Evolutionary conservation across 2,797 vertebrate species (phyloP).

Genomic region (Aphelocoma californica): DNA sequence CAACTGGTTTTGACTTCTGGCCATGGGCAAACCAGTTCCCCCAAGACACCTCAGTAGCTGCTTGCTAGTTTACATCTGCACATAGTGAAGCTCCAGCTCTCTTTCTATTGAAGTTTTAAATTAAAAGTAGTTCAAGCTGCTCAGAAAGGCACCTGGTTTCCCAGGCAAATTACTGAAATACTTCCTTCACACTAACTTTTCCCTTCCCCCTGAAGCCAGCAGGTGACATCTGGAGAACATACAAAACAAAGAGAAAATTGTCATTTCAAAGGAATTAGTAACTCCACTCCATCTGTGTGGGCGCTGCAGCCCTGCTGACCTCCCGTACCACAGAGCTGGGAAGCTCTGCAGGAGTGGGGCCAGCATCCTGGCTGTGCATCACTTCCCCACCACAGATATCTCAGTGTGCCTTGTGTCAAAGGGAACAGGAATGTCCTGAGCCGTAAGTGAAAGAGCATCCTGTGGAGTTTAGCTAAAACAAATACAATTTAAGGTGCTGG

Average conservation of each 20-base stretch:
- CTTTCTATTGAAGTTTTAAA: background rate
- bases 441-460: background rate
- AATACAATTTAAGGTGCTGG: background rate
- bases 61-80: background rate
- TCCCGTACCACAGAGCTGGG: accelerated
- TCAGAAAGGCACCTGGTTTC: background rate
- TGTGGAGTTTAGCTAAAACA: background rate
- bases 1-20: background rate
- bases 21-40: background rate
- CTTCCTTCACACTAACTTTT: background rate
- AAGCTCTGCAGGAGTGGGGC: background rate
- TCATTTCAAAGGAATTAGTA: background rate
- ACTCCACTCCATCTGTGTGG: background rate
- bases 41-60: background rate
- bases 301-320: background rate
- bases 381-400: background rate
- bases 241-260: background rate
- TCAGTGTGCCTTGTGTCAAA: background rate
- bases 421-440: background rate
- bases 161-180: background rate
- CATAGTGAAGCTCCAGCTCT: background rate
- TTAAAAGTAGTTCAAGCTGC: background rate
- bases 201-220: background rate
- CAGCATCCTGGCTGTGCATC: background rate
- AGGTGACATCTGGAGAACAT: conserved; percentile 53